Conservation (phyloP, 2,888 invertebrate species). For the Hirtodrosophila histrioides region DNA sequence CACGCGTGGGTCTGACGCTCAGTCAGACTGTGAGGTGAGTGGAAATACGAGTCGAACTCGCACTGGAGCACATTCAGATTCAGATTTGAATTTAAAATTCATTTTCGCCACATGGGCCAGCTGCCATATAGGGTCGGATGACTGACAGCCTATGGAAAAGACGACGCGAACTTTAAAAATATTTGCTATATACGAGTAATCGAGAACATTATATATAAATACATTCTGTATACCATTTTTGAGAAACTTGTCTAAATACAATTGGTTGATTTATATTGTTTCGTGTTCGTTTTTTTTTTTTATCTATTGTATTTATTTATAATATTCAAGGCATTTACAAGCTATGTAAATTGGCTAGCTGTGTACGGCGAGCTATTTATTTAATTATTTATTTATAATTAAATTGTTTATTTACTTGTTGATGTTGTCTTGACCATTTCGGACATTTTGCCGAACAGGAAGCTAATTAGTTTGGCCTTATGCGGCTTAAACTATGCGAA, state of each 20-base stretch:
- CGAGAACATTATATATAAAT: conserved; percentile 11
- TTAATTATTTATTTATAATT: conserved; percentile 79
- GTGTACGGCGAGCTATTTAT: conserved; percentile 51
- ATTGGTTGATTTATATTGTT: conserved; percentile 56
- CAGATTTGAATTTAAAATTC: conserved; percentile 41
- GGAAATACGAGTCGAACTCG: conserved; percentile 34
- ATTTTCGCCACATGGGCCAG: conserved; percentile 70
- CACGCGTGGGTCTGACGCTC: conserved; percentile 70
- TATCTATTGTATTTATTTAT: conserved; percentile 27
- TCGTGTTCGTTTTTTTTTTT: conserved; percentile 9
- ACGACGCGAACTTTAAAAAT: conserved; percentile 37
- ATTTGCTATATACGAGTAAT: conserved; percentile 21
- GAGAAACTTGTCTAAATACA: conserved; percentile 54
- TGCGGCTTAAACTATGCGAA: conserved; percentile 73
- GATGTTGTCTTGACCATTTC: conserved; percentile 67
- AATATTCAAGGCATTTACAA: conserved; percentile 53
- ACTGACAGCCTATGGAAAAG: conserved; percentile 49
- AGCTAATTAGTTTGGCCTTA: conserved; percentile 76
- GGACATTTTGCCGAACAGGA: conserved; percentile 57
- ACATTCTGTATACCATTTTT: conserved; percentile 40
- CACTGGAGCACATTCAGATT: conserved; percentile 18
- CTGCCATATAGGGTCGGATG: conserved; percentile 56
- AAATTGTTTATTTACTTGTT: conserved; percentile 68
- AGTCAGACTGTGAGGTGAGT: conserved; percentile 31
- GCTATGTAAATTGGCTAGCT: conserved; percentile 69